Conservation (phyloP, 1,140 invertebrate genomes). For the Drosophila asahinai region DNA sequence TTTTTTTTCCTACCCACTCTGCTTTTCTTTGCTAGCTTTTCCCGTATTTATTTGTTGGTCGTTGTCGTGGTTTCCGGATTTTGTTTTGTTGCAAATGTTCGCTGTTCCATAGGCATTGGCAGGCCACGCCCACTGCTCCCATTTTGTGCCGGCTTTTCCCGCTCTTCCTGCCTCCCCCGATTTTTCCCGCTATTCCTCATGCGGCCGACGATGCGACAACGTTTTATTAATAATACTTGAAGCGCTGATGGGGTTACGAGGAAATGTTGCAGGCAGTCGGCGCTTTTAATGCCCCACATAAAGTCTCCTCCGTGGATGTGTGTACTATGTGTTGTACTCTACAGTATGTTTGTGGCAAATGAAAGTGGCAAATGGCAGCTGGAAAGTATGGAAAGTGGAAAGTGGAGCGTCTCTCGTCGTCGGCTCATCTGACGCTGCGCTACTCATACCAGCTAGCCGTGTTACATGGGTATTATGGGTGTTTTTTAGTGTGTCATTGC, state of each 20-base stretch:
- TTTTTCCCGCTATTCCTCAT: conserved; percentile 37
- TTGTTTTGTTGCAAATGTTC: conserved; percentile 62
- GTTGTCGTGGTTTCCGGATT: conserved; percentile 66
- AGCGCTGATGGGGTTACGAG: conserved; percentile 62
- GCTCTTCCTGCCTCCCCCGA: background rate
- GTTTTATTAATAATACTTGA: conserved; percentile 69
- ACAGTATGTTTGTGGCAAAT: conserved; percentile 27
- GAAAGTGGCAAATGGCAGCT: conserved; percentile 32
- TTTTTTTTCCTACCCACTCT: conserved; percentile 3
- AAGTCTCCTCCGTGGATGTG: conserved; percentile 18
- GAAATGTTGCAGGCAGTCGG: conserved; percentile 53
- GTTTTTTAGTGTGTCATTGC: conserved; percentile 45
- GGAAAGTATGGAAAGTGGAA: conserved; percentile 17
- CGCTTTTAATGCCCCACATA: conserved; percentile 63
- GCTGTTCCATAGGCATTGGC: conserved; percentile 58
- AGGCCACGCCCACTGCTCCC: conserved; percentile 57
- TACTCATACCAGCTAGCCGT: conserved; percentile 8
- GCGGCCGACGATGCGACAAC: conserved; percentile 53
- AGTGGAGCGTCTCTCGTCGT: conserved; percentile 35
- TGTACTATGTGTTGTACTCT: background rate
- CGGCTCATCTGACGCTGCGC: conserved; percentile 35
- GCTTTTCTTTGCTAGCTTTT: conserved; percentile 5
- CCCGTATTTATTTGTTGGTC: conserved; percentile 57
- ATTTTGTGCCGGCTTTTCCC: conserved; percentile 34
- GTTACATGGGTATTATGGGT: conserved; percentile 18